Evolutionary conservation across 1,140 invertebrate species (phyloP), one percentile per base, ranked within the genome.

Genomic region (Achatina immaculata): DNA sequence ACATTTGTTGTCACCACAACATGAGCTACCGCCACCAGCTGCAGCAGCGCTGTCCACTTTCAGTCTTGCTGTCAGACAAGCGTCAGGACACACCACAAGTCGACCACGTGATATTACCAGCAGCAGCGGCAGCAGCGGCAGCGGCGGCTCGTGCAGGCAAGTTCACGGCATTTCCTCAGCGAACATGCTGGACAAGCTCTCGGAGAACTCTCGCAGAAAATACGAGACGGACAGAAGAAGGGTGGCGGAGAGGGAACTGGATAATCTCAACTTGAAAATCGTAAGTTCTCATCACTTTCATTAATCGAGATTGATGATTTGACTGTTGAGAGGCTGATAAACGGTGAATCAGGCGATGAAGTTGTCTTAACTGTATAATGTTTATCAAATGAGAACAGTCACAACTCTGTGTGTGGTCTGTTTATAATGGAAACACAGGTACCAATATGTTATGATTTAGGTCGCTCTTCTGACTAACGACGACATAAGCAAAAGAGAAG

Each of bases 201-300:
- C 38, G 6, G 62, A 66, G 21, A 65, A 42, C 43, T 65, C 58
- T 6, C n/a, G 76, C 9, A 62, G 19, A 34, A 78, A 66, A 40
- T 40, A 78, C 19, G 81, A 82, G 48, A 77, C 69, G n/a, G 55
- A 82, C 38, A 82, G 74, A 45, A 6, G 81, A 16, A 71, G 55
- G 28, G 81, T 82, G 51, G 81, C 81, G 21, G 81, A 82, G 71
- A 82, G 71, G 40, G 77, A 82, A 38, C 71, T 82, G 81, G 81
- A 82, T 43, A 78, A 40, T 40, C 77, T 82, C 7, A 77, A 82
- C 62, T 55, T 74, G 14, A 72, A 78, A 68, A 82, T 82, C 58
- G 81, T 82, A 48, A 82, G 81, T 82, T 66, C 38, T 66, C 42
- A 42, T 36, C n/a, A n/a, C n/a, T n/a, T n/a, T n/a, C n/a, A n/a